These are phyloP conservation scores for Riparia riparia DNA, from an alignment of 2,113 vertebrate species.

Conservation along the genomic window DNA sequence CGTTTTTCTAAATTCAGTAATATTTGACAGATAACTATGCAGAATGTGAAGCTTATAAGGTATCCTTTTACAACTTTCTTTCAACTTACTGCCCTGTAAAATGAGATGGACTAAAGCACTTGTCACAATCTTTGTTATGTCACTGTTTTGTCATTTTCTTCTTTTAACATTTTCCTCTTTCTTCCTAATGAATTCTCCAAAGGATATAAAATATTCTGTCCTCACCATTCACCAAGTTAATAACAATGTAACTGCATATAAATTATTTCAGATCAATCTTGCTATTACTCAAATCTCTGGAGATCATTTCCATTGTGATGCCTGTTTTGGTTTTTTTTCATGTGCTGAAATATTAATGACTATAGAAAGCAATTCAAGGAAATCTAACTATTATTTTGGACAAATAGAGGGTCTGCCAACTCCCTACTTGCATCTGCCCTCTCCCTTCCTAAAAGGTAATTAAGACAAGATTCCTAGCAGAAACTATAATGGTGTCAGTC, in stretches of 20 bases:
- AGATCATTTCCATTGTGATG: not conserved
- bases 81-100: not conserved
- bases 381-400: constrained; percentile 28
- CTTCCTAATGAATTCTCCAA: not conserved
- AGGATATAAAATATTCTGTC: not conserved
- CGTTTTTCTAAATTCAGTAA: not conserved
- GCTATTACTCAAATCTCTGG: not conserved
- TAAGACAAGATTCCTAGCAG: not conserved
- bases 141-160: not conserved
- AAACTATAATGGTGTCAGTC: not conserved
- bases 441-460: not conserved
- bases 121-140: not conserved
- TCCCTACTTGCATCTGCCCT: not conserved
- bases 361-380: constrained; percentile 2
- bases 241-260: not conserved
- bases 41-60: not conserved
- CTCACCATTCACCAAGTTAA: not conserved
- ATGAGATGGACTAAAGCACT: not conserved
- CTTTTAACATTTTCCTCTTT: not conserved
- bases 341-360: constrained; percentile 1
- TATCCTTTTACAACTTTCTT: not conserved
- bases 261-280: constrained; percentile 27
- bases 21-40: not conserved
- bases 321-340: not conserved
- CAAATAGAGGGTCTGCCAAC: not conserved